Conservation (phyloP, 2,113 vertebrate genomes). For the Brachirus orientalis region DNA sequence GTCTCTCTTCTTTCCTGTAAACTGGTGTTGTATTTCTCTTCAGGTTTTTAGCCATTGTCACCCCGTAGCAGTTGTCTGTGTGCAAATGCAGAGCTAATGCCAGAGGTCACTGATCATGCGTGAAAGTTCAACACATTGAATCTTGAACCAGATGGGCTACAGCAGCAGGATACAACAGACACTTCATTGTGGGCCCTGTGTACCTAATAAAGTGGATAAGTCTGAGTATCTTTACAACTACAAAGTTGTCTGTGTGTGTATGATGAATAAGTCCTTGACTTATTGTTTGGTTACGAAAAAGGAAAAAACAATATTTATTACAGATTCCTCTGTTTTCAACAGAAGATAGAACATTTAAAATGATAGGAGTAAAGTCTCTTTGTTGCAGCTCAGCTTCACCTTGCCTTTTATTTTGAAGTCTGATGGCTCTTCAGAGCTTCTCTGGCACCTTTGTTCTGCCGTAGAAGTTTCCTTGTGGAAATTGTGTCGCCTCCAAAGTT, state of each 20-base stretch:
- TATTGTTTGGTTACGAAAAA: not conserved
- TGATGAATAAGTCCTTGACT: not conserved
- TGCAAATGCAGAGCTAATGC: too few species aligned
- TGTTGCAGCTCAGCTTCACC: not conserved
- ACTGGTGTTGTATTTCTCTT: too few species aligned
- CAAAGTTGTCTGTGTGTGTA: not conserved
- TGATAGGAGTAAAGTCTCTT: not conserved
- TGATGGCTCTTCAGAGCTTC: conserved; percentile 9
- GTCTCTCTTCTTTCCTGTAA: too few species aligned
- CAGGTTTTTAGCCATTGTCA: too few species aligned
- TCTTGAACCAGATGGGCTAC: too few species aligned
- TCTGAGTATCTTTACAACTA: not conserved
- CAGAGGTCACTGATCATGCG: too few species aligned
- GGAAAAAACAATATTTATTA: not conserved
- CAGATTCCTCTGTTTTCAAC: conserved; percentile 3
- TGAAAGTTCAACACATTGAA: too few species aligned
- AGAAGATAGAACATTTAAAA: not conserved
- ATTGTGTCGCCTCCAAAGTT: conserved; percentile 13
- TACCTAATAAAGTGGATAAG: too few species aligned
- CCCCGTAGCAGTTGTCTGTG: too few species aligned
- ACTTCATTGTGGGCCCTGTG: too few species aligned
- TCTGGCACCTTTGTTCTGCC: conserved; percentile 18
- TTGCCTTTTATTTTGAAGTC: conserved; percentile 10
- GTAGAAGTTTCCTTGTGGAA: conserved; percentile 20
- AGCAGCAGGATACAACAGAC: too few species aligned